Conservation (phyloP, 2,888 invertebrate species). For the Sycophila texana region DNA sequence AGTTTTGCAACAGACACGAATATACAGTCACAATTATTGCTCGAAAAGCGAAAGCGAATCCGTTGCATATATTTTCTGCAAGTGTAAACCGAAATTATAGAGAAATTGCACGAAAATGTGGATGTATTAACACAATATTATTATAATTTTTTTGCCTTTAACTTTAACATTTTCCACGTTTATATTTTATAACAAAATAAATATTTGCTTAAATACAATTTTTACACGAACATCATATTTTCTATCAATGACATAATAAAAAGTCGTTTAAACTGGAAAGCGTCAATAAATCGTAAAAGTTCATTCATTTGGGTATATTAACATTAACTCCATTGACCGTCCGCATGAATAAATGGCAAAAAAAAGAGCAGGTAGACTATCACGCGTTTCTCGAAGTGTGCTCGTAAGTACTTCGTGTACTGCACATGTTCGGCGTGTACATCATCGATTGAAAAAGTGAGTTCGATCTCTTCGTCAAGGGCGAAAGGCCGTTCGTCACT, state of each 20-base stretch:
- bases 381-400: background rate
- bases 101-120: background rate
- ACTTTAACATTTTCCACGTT: background rate
- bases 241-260: too few relatives aligned
- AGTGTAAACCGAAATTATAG: constrained; percentile 2
- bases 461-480: constrained; percentile 8
- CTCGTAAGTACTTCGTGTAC: background rate
- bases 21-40: constrained; percentile 27
- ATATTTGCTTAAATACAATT: background rate
- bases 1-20: constrained; percentile 25
- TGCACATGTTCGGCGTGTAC: constrained; percentile 15
- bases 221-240: background rate
- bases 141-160: too few relatives aligned
- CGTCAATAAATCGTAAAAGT: background rate
- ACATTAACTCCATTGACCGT: background rate
- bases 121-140: too few relatives aligned
- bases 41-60: constrained; percentile 28
- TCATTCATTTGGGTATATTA: constrained; percentile 4
- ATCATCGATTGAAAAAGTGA: constrained; percentile 44
- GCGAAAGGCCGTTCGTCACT: too few relatives aligned
- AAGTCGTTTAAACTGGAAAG: too few relatives aligned
- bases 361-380: constrained; percentile 5
- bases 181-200: background rate
- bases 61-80: constrained; percentile 7
- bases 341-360: background rate